Evolutionary conservation across 2,113 vertebrate species (phyloP).

Genomic region (Apus apus): DNA sequence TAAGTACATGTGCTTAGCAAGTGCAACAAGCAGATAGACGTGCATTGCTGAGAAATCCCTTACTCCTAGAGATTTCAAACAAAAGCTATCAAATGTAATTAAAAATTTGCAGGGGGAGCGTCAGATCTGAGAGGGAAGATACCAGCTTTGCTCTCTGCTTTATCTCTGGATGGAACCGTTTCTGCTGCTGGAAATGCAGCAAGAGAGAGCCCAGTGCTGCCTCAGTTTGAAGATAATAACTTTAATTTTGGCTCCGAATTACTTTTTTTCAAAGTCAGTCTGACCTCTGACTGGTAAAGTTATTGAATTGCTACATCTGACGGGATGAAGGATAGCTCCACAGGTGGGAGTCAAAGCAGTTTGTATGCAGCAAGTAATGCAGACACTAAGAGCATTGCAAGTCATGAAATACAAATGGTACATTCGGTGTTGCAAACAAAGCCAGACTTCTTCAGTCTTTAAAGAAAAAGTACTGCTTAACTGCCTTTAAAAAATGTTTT

Average conservation of each 20-base stretch:
- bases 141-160: slow-evolving; percentile 44
- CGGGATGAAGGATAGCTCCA: slow-evolving; percentile 27
- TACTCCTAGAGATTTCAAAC: slow-evolving; percentile 47
- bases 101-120: slow-evolving; percentile 31
- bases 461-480: neutral
- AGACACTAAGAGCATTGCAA: slow-evolving; percentile 60
- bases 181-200: slow-evolving; percentile 20
- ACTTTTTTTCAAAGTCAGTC: slow-evolving; percentile 77
- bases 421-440: neutral
- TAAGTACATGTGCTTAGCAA: neutral
- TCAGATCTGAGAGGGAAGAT: slow-evolving; percentile 58
- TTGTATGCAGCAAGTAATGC: slow-evolving; percentile 10
- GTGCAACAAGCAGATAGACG: slow-evolving; percentile 42
- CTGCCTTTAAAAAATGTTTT: neutral
- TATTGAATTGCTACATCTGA: slow-evolving; percentile 74
- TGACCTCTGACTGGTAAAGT: slow-evolving; percentile 80
- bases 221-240: slow-evolving; percentile 79
- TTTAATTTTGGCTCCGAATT: slow-evolving; percentile 81
- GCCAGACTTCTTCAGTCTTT: neutral
- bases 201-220: neutral
- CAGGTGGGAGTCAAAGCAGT: slow-evolving; percentile 8
- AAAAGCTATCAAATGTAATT: slow-evolving; percentile 62
- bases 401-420: neutral
- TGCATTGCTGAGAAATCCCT: slow-evolving; percentile 48
- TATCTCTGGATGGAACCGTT: slow-evolving; percentile 42